Evolutionary conservation across 2,888 invertebrate species (phyloP).

Genomic region (Selenia dentaria): DNA sequence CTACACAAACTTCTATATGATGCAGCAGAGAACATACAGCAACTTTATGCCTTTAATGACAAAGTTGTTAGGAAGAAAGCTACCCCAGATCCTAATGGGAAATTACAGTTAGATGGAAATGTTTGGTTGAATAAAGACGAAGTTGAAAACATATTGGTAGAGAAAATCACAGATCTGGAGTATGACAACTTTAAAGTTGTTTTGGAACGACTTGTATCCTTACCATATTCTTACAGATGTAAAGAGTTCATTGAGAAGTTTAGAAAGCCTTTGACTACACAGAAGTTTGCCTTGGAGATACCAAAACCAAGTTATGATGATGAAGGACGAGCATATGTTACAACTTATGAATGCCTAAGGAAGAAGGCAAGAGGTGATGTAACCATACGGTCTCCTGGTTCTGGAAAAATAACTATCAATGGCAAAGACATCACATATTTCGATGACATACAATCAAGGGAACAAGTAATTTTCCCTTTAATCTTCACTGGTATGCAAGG

Average conservation of each 20-base stretch:
- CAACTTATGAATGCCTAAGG: conserved; percentile 89
- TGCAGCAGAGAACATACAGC: conserved; percentile 87
- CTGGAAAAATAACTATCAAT: conserved; percentile 93
- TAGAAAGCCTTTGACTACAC: conserved; percentile 84
- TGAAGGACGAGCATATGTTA: conserved; percentile 89
- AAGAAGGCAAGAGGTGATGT: conserved; percentile 91
- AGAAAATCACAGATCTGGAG: conserved; percentile 87
- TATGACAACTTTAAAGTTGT: conserved; percentile 89
- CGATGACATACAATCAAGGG: conserved; percentile 86
- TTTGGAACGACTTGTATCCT: conserved; percentile 88
- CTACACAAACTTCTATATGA: conserved; percentile 94
- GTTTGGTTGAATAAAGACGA: conserved; percentile 87
- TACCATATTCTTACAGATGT: conserved; percentile 89
- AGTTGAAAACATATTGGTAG: conserved; percentile 87
- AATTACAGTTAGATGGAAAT: conserved; percentile 66
- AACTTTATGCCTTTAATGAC: conserved; percentile 89
- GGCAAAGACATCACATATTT: conserved; percentile 92
- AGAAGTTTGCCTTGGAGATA: conserved; percentile 85
- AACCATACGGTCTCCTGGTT: conserved; percentile 91
- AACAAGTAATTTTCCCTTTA: conserved; percentile 95
- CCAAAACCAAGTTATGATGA: conserved; percentile 88
- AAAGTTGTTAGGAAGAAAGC: conserved; percentile 86
- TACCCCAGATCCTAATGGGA: conserved; percentile 84
- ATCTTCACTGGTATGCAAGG: conserved; percentile 90
- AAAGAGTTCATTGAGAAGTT: conserved; percentile 91